Evolutionary conservation across 2,888 invertebrate species (phyloP), one percentile per base, ranked within the genome.

Genomic region (Lingula anatina): DNA sequence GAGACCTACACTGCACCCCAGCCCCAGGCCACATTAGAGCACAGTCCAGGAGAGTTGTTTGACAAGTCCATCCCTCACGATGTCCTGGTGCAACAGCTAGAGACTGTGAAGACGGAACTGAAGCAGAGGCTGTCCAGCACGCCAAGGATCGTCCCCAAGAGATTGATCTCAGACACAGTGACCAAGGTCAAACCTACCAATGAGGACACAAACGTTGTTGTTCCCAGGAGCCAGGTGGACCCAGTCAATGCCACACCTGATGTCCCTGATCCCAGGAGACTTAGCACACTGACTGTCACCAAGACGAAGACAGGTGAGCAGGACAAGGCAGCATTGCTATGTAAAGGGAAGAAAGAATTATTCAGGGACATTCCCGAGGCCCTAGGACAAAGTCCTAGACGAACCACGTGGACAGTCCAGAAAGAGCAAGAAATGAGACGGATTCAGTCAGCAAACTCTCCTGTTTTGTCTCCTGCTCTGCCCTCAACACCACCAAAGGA

Each of bases 61-160:
- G 58, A 62, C 46, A 53, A 57, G 39, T 63, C 67, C 23, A 56
- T 63, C 24, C 62, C 63, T 12, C 64, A 66, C 47, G 56, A 55
- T 23, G 46, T 62, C n/a, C 50, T 67, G 45, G 49, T 68, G 9
- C 49, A 55, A 28, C 66, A 65, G 45, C 50, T 67, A 38, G 50
- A 60, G 31, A 54, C 42, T 24, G 53, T 67, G 7, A 57, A 56
- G 27, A 44, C 57, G n/a, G 55, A 50, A 28, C 49, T 64, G 2
- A 53, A 56, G 44, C 53, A 56, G 23, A 54, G 47, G 38, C n/a
- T n/a, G n/a, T n/a, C n/a, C n/a, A 54, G 48, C 44, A 42, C 23
- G 38, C 44, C 12, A 40, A 21, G 9, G 26, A 42, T 37, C 37
- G 36, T 31, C 39, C 36, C 4, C 27, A 25, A 37, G 38, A 44